Evolutionary conservation across 1,140 invertebrate genomes (phyloP), one percentile per base, ranked within the genome.

Genomic region (Luehdorfia chinensis): DNA sequence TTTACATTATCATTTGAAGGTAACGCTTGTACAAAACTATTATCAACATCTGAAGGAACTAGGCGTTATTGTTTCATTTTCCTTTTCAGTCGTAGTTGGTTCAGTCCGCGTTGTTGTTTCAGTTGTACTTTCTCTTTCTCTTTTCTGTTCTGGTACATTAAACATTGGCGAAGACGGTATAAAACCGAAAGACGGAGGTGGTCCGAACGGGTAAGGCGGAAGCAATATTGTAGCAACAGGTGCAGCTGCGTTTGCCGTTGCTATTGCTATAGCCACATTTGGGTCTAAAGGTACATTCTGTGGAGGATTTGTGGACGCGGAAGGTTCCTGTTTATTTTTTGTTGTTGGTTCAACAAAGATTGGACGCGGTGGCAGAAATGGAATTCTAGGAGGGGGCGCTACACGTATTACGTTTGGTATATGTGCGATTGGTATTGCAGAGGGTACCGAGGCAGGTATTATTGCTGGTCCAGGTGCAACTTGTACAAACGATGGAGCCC

Each of bases 131-230:
- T 78, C 73, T 44, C 55, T 66, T 11, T 60, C 69, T 14, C 65
- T 54, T 15, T 64, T 60, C 14, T 68, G 64, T 28, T 71, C 59
- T 13, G 70, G 59, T 4, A 47, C 47, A 19, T 66, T 70, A 14
- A 45, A 59, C 1, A 61, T 59, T 36, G 59, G 64, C 19, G 55
- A 56, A 50, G 68, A 36, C 7, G 75, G 71, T 39, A 77, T 59
- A 7, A 81, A 63, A 23, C 70, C 75, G 11, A 77, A 69, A 3
- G 59, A 58, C 0, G 67, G 71, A 39, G 79, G 83, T 5, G 70
- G 55, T 45, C 71, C 83, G 23, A 86, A 84, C 11, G 79, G 79
- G 45, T 80, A 86, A 0, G 81, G 77, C 2, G 81, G 81, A 11
- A 86, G 56, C 8, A 86, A 55, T 19, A 86, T 71, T 1, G 79